phyloP scores from a whole-genome alignment of 1,140 invertebrate genomes.

The Dryas iulia region DNA sequence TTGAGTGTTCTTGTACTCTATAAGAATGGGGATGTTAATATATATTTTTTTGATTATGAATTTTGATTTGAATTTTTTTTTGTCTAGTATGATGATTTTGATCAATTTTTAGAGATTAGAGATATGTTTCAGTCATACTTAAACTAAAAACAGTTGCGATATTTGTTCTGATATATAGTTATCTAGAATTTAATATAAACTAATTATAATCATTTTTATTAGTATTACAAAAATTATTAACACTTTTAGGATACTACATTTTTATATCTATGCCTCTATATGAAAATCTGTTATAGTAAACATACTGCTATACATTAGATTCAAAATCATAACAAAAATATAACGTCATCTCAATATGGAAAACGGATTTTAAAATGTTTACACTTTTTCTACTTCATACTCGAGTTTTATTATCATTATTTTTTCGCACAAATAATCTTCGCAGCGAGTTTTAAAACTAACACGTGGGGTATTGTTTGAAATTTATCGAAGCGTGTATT shows the following conservation, averaged over 20 bases:
- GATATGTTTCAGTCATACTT: no score
- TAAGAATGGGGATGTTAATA: no score
- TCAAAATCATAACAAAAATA: not conserved
- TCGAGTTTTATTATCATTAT: not conserved
- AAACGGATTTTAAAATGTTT: not conserved
- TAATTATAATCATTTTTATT: no score
- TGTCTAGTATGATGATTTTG: no score
- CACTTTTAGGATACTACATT: no score
- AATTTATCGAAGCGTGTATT: not conserved
- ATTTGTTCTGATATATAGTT: no score
- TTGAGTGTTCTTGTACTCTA: slow-evolving; percentile 26
- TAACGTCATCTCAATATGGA: not conserved
- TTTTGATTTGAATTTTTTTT: no score
- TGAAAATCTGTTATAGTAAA: not conserved
- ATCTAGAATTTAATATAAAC: no score
- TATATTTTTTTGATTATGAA: not conserved
- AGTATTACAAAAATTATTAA: no score
- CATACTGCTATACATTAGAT: not conserved
- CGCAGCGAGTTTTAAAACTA: not conserved
- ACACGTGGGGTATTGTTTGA: not conserved
- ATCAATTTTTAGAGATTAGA: no score
- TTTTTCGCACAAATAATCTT: not conserved
- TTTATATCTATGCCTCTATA: no score
- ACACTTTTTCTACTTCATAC: not conserved
- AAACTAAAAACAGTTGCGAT: no score